Conservation (phyloP, 2,113 vertebrate species). For the Chloropsis cyanopogon region DNA sequence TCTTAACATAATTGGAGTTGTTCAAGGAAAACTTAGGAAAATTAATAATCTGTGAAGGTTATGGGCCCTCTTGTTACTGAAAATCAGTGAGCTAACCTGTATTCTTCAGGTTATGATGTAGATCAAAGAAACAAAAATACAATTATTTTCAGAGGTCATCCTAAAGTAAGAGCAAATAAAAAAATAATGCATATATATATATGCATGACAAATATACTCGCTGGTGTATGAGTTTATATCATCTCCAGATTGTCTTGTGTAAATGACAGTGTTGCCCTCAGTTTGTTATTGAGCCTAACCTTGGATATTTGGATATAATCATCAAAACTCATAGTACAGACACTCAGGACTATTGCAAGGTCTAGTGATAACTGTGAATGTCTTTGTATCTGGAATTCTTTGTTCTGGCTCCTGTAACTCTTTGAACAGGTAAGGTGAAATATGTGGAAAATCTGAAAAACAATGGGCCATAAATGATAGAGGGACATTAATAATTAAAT, state of each 20-base stretch:
- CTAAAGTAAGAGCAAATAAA: background rate
- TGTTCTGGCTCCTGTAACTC: background rate
- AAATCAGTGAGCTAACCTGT: background rate
- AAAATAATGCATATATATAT: background rate
- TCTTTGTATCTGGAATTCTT: background rate
- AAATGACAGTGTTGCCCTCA: background rate
- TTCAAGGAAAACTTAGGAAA: background rate
- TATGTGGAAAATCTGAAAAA: constrained; percentile 40
- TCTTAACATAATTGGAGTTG: background rate
- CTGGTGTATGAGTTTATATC: background rate
- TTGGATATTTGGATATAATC: background rate
- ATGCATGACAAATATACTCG: background rate
- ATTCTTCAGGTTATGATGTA: background rate
- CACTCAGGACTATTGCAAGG: background rate
- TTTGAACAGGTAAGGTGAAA: constrained; percentile 34
- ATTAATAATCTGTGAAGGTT: background rate
- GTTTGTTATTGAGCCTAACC: background rate
- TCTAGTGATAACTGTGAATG: background rate
- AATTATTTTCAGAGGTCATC: background rate
- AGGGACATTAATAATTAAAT: constrained; percentile 53
- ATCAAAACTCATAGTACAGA: background rate
- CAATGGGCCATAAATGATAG: constrained; percentile 42
- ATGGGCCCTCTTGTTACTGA: background rate
- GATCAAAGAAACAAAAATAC: background rate
- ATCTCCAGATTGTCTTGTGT: background rate